These are phyloP conservation scores for Cryptocephalus primarius DNA, from an alignment of 2,888 invertebrate species.

Conservation along the genomic window DNA sequence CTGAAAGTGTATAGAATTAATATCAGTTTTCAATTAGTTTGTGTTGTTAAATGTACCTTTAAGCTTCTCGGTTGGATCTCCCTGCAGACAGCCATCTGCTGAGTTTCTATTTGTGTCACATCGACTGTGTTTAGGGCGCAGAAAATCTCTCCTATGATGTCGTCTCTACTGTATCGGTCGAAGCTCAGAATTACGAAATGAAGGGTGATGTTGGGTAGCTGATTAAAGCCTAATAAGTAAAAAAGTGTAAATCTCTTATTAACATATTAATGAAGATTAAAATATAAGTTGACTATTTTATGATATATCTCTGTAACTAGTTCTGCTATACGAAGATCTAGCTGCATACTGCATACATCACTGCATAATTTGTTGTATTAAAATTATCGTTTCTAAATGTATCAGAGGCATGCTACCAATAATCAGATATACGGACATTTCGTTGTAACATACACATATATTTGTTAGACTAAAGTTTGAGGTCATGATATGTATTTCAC, in stretches of 20 bases:
- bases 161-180: slow-evolving; percentile 95
- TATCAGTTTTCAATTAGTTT: not conserved
- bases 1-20: slow-evolving; percentile 37
- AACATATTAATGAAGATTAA: too few species aligned
- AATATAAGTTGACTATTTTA: too few species aligned
- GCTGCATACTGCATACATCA: too few species aligned
- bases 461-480: too few species aligned
- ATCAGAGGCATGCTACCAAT: too few species aligned
- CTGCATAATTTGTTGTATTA: too few species aligned
- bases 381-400: too few species aligned
- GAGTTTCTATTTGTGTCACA: slow-evolving; percentile 59
- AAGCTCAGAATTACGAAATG: slow-evolving; percentile 92
- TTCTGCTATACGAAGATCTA: too few species aligned
- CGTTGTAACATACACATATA: too few species aligned
- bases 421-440: too few species aligned
- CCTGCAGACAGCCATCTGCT: slow-evolving; percentile 70
- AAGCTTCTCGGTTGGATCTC: slow-evolving; percentile 89
- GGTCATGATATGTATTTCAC: too few species aligned
- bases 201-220: slow-evolving; percentile 78
- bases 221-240: not conserved
- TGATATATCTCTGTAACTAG: too few species aligned
- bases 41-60: slow-evolving; percentile 50
- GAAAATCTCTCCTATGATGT: slow-evolving; percentile 95
- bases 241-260: not conserved
- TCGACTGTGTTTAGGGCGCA: slow-evolving; percentile 64